Percentiles rank a stretch among this genome's conserved stretches.
phyloP scores from a whole-genome alignment of 2,797 vertebrate species.

The Orientallactaga sibirica region DNA sequence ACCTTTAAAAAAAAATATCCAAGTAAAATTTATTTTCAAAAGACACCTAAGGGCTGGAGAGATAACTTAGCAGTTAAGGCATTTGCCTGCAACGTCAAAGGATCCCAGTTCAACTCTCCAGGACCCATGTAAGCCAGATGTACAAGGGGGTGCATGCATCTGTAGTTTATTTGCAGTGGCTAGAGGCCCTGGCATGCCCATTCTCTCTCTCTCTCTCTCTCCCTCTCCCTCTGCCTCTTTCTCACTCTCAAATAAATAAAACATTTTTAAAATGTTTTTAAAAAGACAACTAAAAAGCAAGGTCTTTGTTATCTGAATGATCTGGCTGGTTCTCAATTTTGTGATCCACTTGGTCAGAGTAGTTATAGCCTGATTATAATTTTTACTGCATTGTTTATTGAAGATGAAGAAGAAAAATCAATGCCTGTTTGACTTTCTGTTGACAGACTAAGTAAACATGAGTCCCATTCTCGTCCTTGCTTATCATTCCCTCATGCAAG shows the following conservation, averaged over 20 bases:
- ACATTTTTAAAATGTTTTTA: too few relatives aligned
- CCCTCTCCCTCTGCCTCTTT: too few relatives aligned
- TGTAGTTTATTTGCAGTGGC: too few relatives aligned
- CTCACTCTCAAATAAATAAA: too few relatives aligned
- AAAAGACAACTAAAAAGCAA: slow-evolving; percentile 8
- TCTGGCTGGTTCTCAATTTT: background rate
- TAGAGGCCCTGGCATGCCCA: too few relatives aligned
- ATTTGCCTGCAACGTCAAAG: too few relatives aligned
- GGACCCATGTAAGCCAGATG: too few relatives aligned
- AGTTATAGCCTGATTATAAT: background rate
- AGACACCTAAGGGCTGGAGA: background rate
- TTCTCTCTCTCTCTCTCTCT: too few relatives aligned
- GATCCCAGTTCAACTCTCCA: too few relatives aligned
- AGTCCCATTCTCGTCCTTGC: background rate
- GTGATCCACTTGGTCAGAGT: background rate
- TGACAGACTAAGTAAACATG: background rate
- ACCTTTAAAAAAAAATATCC: background rate
- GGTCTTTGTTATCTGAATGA: background rate
- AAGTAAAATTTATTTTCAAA: slow-evolving; percentile 27
- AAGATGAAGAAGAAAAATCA: slow-evolving; percentile 39
- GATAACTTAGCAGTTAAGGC: too few relatives aligned
- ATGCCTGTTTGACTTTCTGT: slow-evolving; percentile 6
- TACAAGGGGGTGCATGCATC: too few relatives aligned
- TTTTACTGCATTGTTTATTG: background rate
- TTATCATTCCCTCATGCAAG: background rate